Evolutionary conservation across 2,797 vertebrate genomes (phyloP).

Genomic region (Macrochelys suwanniensis): DNA sequence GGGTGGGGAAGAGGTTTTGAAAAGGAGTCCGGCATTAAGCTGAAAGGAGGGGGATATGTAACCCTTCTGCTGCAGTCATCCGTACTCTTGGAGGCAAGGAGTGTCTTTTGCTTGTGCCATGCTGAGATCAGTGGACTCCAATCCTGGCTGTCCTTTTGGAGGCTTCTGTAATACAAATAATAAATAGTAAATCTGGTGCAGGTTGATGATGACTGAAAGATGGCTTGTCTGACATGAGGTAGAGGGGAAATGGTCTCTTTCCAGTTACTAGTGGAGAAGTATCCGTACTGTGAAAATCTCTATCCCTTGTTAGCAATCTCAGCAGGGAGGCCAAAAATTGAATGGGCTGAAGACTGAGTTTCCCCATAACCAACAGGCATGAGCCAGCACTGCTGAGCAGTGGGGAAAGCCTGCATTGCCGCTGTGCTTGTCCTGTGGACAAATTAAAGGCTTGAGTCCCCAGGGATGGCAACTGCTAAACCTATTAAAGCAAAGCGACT

Average conservation of each 20-base stretch:
- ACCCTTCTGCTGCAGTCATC: neutral
- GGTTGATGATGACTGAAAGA: neutral
- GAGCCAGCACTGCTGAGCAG: rapidly evolving
- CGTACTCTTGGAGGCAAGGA: neutral
- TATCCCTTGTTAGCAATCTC: rapidly evolving
- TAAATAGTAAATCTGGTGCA: neutral
- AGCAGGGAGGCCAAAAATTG: neutral
- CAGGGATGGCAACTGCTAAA: neutral
- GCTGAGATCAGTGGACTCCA: neutral
- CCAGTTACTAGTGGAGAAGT: rapidly evolving
- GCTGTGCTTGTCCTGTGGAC: neutral
- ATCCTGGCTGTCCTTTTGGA: neutral
- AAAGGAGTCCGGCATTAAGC: neutral
- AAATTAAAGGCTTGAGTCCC: rapidly evolving
- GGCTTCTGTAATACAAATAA: neutral
- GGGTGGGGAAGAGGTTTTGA: neutral
- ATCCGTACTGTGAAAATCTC: rapidly evolving
- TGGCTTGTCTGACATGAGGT: rapidly evolving
- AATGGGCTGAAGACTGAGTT: neutral
- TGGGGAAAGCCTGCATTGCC: neutral
- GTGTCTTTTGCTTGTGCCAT: neutral
- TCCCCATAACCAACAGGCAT: rapidly evolving
- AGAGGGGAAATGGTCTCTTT: rapidly evolving
- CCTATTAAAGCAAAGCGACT: neutral
- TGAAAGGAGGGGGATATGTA: neutral